A percentile compares a stretch with the other conserved stretches of the same genome.
Conservation (phyloP, 2,888 invertebrate genomes). For the Sipha maydis region DNA sequence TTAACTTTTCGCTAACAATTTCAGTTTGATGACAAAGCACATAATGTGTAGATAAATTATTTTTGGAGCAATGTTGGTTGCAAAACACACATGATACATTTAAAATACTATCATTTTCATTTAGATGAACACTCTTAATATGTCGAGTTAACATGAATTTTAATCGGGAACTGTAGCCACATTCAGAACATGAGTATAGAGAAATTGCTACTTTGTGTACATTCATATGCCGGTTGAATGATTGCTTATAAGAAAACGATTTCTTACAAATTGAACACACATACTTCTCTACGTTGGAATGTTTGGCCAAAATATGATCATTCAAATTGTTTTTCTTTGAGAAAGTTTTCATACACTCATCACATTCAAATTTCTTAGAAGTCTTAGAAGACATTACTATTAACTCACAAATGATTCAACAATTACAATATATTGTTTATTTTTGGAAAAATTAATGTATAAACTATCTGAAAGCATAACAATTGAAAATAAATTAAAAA, state of each 20-base stretch:
- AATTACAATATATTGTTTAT: neutral
- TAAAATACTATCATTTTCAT: constrained; percentile 36
- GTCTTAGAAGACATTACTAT: constrained; percentile 14
- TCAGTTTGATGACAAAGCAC: constrained; percentile 60
- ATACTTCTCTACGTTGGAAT: constrained; percentile 43
- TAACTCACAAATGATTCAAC: neutral
- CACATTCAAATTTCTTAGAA: constrained; percentile 33
- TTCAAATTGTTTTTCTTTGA: constrained; percentile 49
- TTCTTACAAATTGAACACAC: constrained; percentile 35
- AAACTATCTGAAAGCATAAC: neutral
- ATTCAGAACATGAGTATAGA: constrained; percentile 47
- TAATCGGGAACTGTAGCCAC: constrained; percentile 55
- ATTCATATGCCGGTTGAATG: constrained; percentile 56
- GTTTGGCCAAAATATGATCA: constrained; percentile 48
- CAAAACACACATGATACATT: constrained; percentile 63
- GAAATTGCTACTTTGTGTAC: constrained; percentile 48
- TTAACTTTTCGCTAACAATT: constrained; percentile 62
- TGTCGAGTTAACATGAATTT: constrained; percentile 53
- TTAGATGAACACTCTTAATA: constrained; percentile 44
- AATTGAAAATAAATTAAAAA: neutral
- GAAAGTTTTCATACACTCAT: constrained; percentile 41
- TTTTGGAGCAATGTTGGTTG: constrained; percentile 57
- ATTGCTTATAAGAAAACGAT: constrained; percentile 52
- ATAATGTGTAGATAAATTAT: constrained; percentile 63
- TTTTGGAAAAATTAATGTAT: neutral